These are phyloP conservation scores for Hyperoodon ampullatus DNA, from an alignment of 2,113 vertebrate species.

Conservation along the genomic window DNA sequence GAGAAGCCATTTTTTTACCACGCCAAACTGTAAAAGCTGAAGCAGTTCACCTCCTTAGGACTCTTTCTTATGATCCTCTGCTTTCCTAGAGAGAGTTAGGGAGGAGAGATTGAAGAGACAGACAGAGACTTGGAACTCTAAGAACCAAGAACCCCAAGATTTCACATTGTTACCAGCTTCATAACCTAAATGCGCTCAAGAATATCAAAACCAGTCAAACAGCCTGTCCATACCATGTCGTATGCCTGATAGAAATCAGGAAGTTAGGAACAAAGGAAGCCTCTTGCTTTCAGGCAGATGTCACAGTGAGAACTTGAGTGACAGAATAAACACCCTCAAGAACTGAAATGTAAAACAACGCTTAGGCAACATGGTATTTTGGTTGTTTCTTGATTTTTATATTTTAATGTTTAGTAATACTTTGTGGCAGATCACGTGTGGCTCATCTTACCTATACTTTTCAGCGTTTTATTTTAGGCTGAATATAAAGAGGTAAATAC, in stretches of 20 bases:
- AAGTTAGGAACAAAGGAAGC: not conserved
- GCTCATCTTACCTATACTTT: not conserved
- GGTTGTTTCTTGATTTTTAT: not conserved
- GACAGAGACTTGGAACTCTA: not conserved
- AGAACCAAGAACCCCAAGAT: not conserved
- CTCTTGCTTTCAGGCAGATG: not conserved
- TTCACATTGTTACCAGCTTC: not conserved
- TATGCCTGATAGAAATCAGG: not conserved
- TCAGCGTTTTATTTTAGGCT: not conserved
- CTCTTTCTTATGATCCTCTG: not conserved
- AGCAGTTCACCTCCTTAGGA: not conserved
- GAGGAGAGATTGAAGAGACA: not conserved
- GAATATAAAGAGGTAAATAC: not conserved
- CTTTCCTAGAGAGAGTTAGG: not conserved
- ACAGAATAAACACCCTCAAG: not conserved
- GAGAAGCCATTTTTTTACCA: not conserved
- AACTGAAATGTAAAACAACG: not conserved
- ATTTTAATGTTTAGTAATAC: not conserved
- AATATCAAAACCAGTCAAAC: not conserved
- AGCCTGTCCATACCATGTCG: too few species aligned
- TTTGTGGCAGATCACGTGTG: not conserved
- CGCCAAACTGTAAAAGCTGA: not conserved
- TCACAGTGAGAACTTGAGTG: not conserved
- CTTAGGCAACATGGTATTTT: not conserved
- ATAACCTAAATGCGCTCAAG: not conserved